phyloP scores from a whole-genome alignment of 1,140 invertebrate species.

The Bactericera cockerelli region DNA sequence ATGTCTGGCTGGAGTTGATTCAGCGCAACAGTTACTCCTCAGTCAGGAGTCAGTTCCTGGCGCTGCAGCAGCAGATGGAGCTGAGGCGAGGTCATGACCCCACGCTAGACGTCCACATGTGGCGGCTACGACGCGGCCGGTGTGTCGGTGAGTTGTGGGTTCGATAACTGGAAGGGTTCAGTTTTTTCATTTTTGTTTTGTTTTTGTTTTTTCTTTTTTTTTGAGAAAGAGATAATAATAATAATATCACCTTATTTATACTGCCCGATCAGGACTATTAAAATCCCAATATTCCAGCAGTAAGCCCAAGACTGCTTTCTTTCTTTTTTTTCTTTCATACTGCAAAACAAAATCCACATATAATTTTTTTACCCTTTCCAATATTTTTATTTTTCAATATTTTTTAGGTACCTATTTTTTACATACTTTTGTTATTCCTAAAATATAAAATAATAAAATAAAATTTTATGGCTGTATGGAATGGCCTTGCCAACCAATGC shows the following conservation, averaged over 20 bases:
- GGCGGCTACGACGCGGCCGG: constrained; percentile 46
- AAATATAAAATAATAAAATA: too few species aligned
- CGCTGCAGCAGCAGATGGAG: constrained; percentile 33
- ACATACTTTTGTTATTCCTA: too few species aligned
- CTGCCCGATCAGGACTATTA: too few species aligned
- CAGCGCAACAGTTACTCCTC: constrained; percentile 70
- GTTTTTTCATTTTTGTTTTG: constrained; percentile 9
- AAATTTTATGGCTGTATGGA: too few species aligned
- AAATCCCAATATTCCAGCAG: too few species aligned
- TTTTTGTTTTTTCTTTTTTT: too few species aligned
- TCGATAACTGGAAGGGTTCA: constrained; percentile 15
- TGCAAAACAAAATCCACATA: too few species aligned
- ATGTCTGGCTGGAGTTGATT: constrained; percentile 72
- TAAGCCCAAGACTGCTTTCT: too few species aligned
- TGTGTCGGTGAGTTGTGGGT: constrained; percentile 42
- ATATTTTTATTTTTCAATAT: too few species aligned
- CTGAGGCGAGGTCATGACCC: constrained; percentile 39
- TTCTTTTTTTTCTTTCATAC: neutral
- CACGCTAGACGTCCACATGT: constrained; percentile 48
- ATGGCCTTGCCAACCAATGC: too few species aligned
- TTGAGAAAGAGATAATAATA: neutral
- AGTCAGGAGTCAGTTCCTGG: constrained; percentile 57
- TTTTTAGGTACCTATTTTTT: too few species aligned
- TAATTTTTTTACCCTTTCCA: too few species aligned
- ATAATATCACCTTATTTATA: constrained; percentile 2